A percentile compares a stretch with the other conserved stretches of the same genome.
Conservation (phyloP, 2,113 vertebrate species). For the Oreotrochilus melanogaster region DNA sequence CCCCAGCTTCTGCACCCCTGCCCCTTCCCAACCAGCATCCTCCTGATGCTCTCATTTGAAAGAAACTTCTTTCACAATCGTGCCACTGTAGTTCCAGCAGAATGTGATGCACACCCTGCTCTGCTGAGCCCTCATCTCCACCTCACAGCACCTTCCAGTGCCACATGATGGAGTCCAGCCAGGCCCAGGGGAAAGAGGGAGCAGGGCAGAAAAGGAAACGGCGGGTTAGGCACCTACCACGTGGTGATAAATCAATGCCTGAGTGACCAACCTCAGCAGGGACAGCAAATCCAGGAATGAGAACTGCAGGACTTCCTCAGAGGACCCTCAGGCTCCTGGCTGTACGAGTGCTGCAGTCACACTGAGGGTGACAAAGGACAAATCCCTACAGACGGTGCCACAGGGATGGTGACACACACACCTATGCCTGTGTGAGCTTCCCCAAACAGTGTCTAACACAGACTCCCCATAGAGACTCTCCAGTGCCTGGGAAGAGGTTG, state of each 20-base stretch:
- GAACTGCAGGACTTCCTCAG: neutral
- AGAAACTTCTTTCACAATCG: neutral
- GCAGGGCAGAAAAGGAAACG: fast-evolving
- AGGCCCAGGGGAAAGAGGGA: neutral
- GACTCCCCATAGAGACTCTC: neutral
- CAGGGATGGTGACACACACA: fast-evolving
- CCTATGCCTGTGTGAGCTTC: fast-evolving
- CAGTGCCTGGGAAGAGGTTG: neutral
- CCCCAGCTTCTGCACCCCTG: neutral
- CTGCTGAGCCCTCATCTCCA: neutral
- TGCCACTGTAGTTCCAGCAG: neutral
- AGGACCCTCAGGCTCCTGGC: neutral
- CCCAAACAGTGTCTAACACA: fast-evolving
- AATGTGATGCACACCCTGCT: neutral
- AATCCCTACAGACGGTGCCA: fast-evolving
- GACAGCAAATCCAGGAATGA: neutral
- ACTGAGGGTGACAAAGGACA: neutral
- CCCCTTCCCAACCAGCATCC: neutral
- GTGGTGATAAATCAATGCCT: fast-evolving
- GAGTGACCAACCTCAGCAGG: neutral
- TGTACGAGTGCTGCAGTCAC: neutral
- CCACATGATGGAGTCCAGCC: fast-evolving
- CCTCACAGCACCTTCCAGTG: neutral
- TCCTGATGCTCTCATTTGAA: neutral
- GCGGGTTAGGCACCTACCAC: no score